Conservation (phyloP, 1,140 invertebrate species). For the Nebria ingens region DNA sequence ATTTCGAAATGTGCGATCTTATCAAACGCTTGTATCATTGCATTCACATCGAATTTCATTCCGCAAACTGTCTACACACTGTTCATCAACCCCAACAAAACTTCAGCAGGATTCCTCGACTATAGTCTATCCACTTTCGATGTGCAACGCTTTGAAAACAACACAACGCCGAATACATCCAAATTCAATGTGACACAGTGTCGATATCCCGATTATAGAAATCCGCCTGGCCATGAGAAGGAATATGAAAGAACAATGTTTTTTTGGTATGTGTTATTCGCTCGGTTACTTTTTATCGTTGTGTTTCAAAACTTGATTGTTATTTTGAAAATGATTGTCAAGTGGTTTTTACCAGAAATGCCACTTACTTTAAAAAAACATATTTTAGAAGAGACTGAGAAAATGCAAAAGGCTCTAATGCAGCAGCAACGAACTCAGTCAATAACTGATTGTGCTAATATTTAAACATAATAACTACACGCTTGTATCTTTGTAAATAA, state of each 20-base stretch:
- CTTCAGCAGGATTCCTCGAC: slow-evolving; percentile 59
- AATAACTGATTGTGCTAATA: neutral
- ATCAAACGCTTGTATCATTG: slow-evolving; percentile 59
- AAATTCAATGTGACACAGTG: slow-evolving; percentile 41
- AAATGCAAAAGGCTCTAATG: slow-evolving; percentile 48
- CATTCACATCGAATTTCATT: slow-evolving; percentile 77
- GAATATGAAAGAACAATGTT: slow-evolving; percentile 52
- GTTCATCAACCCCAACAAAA: slow-evolving; percentile 39
- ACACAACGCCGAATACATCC: slow-evolving; percentile 41
- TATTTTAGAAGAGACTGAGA: slow-evolving; percentile 71
- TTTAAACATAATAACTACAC: neutral
- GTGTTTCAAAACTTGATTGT: slow-evolving; percentile 80
- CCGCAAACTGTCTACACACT: slow-evolving; percentile 64
- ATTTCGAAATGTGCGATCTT: slow-evolving; percentile 62
- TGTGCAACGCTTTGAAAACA: slow-evolving; percentile 41
- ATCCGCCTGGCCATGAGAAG: slow-evolving; percentile 42
- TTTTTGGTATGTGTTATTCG: slow-evolving; percentile 68
- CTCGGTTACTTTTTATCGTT: slow-evolving; percentile 73
- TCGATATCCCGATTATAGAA: slow-evolving; percentile 43
- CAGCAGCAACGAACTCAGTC: neutral
- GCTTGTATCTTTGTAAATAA: neutral
- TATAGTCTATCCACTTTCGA: slow-evolving; percentile 60
- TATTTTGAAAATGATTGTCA: slow-evolving; percentile 60
- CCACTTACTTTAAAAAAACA: slow-evolving; percentile 59
- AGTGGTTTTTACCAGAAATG: slow-evolving; percentile 75